Base-by-base conservation (phyloP, 2,113 vertebrate species). In the Cynoglossus semilaevis region DNA sequence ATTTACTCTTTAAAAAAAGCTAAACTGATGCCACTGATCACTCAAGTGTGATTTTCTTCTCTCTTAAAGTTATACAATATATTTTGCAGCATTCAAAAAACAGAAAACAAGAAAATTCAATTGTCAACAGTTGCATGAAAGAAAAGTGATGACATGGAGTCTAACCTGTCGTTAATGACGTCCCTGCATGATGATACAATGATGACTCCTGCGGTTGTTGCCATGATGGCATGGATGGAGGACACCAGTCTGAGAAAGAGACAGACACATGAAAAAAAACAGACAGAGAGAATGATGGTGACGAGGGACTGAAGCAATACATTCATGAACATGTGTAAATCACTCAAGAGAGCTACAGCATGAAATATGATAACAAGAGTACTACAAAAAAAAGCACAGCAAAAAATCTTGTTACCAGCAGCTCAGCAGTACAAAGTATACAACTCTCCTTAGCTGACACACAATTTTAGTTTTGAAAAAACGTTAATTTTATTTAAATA, bases 221-320 rank as follows among this genome's bases (percentile, higher is more conserved):
- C 96, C 92, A 98, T 91, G 43, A 91, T 72, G 35, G 95, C 96
- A 51, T 98, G 96, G 74, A 96, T 89, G 0, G 87, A 95, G 16
- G 95, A 99, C 67, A 98, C 95, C 75, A 98, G 58, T 75, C 96
- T 99, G 83, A 63, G 38, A 58, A 71, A 53, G n/a, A 70, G 10
- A 69, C n/a, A 56, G 5, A 51, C 8, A 68, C 2, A 55, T 9
- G 64, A 38, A 58, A 43, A 43, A 4, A 35, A 15, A 19, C 16
- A 17, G 14, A 16, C 40, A 58, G 19, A 34, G 15, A 36, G 41
- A 15, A 36, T 13, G 14, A 16, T 13, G 44, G 41, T 15, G 17
- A 5, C 16, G n/a, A 38, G 22, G 16, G 46, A 44, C 9, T 18
- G 37, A 14, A 13, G 9, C 15, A 16, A 65, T 1, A 54, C 69